Percentiles rank a stretch among this genome's conserved stretches.
phyloP scores from a whole-genome alignment of 2,113 vertebrate genomes.

The Rissa tridactyla region DNA sequence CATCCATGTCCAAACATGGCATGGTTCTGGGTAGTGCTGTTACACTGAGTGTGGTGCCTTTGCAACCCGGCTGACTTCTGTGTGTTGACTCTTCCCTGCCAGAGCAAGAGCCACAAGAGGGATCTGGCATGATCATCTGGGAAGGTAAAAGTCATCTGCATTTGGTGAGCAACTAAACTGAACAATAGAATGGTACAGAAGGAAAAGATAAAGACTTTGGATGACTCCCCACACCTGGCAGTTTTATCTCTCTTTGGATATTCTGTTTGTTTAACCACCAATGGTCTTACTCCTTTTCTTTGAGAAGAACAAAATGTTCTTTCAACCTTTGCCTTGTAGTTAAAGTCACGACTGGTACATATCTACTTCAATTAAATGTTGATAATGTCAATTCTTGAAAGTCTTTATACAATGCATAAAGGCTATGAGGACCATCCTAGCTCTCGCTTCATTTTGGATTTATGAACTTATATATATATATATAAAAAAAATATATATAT shows the following conservation, averaged over 20 bases:
- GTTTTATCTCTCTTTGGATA: background rate
- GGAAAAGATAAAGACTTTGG: background rate
- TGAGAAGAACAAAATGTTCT: background rate
- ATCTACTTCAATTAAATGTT: constrained; percentile 41
- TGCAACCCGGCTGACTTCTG: background rate
- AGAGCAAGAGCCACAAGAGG: background rate
- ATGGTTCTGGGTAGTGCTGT: background rate
- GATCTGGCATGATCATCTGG: background rate
- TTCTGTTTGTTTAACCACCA: constrained; percentile 13
- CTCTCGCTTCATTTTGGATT: background rate
- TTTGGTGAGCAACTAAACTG: background rate
- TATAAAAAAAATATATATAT: background rate
- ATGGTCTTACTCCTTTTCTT: constrained; percentile 24
- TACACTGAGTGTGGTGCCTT: background rate
- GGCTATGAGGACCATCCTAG: background rate
- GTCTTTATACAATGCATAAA: constrained; percentile 17
- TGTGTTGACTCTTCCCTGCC: background rate
- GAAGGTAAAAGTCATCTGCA: background rate
- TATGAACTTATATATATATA: background rate
- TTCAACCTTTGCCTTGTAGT: constrained; percentile 43
- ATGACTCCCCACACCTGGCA: background rate
- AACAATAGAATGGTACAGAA: background rate
- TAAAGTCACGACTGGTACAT: constrained; percentile 31
- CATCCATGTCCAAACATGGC: background rate
- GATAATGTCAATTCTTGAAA: constrained; percentile 52